Evolutionary conservation across 2,113 vertebrate genomes (phyloP), one percentile per base, ranked within the genome.

Genomic region (Polypterus senegalus): DNA sequence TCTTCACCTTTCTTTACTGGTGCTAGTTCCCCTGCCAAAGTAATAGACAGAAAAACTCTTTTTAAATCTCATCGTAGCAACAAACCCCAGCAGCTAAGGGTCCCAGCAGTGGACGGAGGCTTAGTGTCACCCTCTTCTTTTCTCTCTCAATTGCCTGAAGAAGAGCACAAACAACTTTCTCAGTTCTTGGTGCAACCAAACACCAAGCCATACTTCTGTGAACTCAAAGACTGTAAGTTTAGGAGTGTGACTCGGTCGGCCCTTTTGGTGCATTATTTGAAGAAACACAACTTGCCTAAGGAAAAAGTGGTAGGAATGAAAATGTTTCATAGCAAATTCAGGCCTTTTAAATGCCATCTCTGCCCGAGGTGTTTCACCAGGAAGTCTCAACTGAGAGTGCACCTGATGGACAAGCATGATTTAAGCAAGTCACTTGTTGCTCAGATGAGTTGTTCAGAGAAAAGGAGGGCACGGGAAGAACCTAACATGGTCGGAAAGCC

Each of bases 311-410:
- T 86, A 63, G 81, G 81, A 58, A 71, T 97, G 73, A 86, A 83
- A 11, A 87, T 89, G 80, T 90, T 93, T 70, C 86, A 87, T 60
- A 76, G 88, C 46, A 93, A 88, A 73, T 93, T 86, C 58, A 85
- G 89, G 4, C 93, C 96, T 3, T 98, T 94, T 60, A 81, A 86
- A 58, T 99, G 96, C 82, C 92, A 94, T 11, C 86, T 97, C 75
- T 99, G 96, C 80, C 83, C 88, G 73, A 92, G 88, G 78, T 79
- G 83, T 3, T 93, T 92, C 75, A 91, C 86, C 48, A 84, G 93
- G 64, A 93, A 92, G 76, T 88, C 86, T 0, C 87, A 86, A 46
- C 81, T 99, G 73, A 83, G 82, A 63, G 71, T 82, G 63, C 96
- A 99, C 78, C 97, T 93, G 65, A 80, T 87, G 74, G 86, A 88